These are phyloP conservation scores for Synanthedon andrenaeformis DNA, from an alignment of 2,888 invertebrate genomes.

Conservation along the genomic window DNA sequence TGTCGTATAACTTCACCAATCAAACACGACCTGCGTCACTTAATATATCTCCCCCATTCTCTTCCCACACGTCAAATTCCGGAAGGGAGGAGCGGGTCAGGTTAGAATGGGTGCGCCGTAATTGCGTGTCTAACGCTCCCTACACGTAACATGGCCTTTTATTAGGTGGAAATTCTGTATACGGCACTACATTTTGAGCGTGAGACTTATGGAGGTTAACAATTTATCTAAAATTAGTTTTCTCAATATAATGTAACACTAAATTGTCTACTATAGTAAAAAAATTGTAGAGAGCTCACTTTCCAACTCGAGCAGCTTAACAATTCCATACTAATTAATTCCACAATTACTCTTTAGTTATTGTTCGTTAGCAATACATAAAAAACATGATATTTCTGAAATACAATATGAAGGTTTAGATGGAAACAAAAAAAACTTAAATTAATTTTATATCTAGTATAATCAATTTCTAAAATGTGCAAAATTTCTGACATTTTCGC, in stretches of 20 bases:
- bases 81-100: constrained; percentile 35
- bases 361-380: too few species aligned
- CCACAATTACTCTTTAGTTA: too few species aligned
- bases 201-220: constrained; percentile 33
- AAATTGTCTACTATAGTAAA: too few species aligned
- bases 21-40: constrained; percentile 37
- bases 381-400: too few species aligned
- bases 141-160: constrained; percentile 65
- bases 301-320: too few species aligned
- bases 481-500: too few species aligned
- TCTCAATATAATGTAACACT: not conserved
- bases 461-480: too few species aligned
- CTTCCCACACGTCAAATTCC: constrained; percentile 21
- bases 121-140: constrained; percentile 65
- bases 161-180: constrained; percentile 68
- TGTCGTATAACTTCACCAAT: constrained; percentile 39
- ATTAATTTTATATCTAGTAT: too few species aligned
- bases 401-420: too few species aligned
- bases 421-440: too few species aligned
- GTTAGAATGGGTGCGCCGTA: constrained; percentile 45
- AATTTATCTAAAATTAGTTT: not conserved
- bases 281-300: too few species aligned
- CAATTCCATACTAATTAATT: too few species aligned
- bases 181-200: constrained; percentile 44
- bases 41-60: constrained; percentile 34